A percentile compares a stretch with the other conserved stretches of the same genome.
phyloP scores from a whole-genome alignment of 2,797 vertebrate genomes.

The Babyrousa celebensis region DNA sequence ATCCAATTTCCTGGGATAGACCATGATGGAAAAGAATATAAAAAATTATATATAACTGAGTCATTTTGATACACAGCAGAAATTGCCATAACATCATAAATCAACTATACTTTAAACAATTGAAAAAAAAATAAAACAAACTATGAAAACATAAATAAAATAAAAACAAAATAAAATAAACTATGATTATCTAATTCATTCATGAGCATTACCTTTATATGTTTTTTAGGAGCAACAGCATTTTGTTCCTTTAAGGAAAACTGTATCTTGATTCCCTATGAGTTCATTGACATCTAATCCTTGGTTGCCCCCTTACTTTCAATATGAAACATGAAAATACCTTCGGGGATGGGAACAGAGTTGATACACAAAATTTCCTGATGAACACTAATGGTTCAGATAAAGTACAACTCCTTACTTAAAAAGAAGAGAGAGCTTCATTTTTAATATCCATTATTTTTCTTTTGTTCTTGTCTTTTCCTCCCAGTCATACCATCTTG shows the following conservation, averaged over 20 bases:
- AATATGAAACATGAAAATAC: background rate
- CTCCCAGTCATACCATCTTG: background rate
- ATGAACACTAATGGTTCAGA: background rate
- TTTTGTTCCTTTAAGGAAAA: constrained; percentile 1
- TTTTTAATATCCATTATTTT: background rate
- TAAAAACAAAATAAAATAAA: no score
- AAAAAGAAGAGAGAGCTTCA: background rate
- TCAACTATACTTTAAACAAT: no score
- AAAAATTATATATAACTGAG: no score
- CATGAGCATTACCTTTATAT: no score
- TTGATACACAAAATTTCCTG: background rate
- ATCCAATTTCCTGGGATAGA: no score
- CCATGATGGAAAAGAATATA: no score
- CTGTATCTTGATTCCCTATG: background rate
- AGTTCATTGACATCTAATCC: background rate
- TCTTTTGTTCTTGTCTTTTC: background rate
- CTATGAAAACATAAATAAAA: no score
- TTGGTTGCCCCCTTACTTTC: background rate
- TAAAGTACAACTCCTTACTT: background rate
- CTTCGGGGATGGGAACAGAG: background rate
- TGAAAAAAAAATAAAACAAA: no score
- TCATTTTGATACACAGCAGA: no score
- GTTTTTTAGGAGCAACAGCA: background rate
- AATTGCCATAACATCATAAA: no score
- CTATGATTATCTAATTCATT: no score